Percentiles rank a stretch among this genome's conserved stretches.
These are phyloP conservation scores for Electrona antarctica DNA, from an alignment of 2,113 vertebrate genomes.

Conservation along the genomic window DNA sequence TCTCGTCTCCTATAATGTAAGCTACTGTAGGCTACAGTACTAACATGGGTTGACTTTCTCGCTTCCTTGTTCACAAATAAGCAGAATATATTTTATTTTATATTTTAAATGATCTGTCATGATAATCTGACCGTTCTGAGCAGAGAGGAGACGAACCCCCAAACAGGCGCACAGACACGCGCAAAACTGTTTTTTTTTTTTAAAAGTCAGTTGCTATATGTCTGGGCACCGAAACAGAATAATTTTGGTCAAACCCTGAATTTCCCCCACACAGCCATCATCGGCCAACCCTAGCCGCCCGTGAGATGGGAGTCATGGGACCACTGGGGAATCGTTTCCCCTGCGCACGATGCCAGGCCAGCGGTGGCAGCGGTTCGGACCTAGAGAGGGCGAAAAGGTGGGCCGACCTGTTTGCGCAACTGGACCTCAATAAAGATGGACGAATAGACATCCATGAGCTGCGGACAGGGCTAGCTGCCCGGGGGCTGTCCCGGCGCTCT, in stretches of 20 bases:
- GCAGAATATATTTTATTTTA: neutral
- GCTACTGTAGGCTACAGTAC: neutral
- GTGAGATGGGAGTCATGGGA: slow-evolving; percentile 46
- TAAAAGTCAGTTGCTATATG: too few species aligned
- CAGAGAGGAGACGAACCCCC: too few species aligned
- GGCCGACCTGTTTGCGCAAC: slow-evolving; percentile 85
- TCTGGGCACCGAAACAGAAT: too few species aligned
- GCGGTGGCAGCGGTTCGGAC: slow-evolving; percentile 49
- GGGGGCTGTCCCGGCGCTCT: slow-evolving; percentile 72
- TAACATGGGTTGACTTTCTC: neutral
- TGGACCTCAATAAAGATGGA: slow-evolving; percentile 90
- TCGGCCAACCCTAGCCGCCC: slow-evolving; percentile 24
- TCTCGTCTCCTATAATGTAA: too few species aligned
- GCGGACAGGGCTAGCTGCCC: slow-evolving; percentile 79
- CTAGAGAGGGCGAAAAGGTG: slow-evolving; percentile 77
- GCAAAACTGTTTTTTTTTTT: too few species aligned
- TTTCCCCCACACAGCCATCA: neutral
- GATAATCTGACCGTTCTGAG: too few species aligned
- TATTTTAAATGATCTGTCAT: too few species aligned
- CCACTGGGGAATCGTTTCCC: slow-evolving; percentile 34
- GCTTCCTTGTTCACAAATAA: slow-evolving; percentile 57
- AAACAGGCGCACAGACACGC: too few species aligned
- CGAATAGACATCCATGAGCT: slow-evolving; percentile 85
- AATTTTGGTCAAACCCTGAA: neutral
- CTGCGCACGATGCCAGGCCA: slow-evolving; percentile 65